Conservation (phyloP, 2,113 vertebrate genomes). For the Antechinus stuartii region DNA sequence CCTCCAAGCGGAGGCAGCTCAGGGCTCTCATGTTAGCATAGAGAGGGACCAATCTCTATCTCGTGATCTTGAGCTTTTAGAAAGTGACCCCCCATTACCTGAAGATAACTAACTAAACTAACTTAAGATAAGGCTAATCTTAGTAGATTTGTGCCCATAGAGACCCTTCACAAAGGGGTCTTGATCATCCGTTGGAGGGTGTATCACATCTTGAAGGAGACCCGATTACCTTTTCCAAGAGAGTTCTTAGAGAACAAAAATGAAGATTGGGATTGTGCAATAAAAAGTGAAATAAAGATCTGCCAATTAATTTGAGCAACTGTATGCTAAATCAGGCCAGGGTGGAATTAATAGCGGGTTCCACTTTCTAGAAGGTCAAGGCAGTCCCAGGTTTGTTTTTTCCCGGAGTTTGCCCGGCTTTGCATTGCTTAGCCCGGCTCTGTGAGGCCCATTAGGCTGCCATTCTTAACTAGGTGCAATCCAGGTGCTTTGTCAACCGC, state of each 20-base stretch:
- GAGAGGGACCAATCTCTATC: not conserved
- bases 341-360: not conserved
- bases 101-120: too few species aligned
- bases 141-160: too few species aligned
- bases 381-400: not conserved
- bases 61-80: not conserved
- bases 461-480: not conserved
- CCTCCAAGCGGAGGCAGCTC: too few species aligned
- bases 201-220: not conserved
- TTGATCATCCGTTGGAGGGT: not conserved
- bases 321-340: constrained; percentile 12
- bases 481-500: not conserved
- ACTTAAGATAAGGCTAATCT: too few species aligned
- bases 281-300: constrained; percentile 17
- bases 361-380: too few species aligned
- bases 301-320: not conserved
- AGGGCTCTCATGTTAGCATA: too few species aligned
- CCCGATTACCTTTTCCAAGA: constrained; percentile 50
- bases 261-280: constrained; percentile 1
- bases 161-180: not conserved
- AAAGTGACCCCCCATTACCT: not conserved
- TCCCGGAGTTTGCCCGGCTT: not conserved
- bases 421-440: not conserved
- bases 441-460: not conserved
- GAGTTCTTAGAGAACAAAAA: constrained; percentile 41